Evolutionary conservation across 2,797 vertebrate species (phyloP), one percentile per base, ranked within the genome.

Genomic region (Anabacerthia variegaticeps): DNA sequence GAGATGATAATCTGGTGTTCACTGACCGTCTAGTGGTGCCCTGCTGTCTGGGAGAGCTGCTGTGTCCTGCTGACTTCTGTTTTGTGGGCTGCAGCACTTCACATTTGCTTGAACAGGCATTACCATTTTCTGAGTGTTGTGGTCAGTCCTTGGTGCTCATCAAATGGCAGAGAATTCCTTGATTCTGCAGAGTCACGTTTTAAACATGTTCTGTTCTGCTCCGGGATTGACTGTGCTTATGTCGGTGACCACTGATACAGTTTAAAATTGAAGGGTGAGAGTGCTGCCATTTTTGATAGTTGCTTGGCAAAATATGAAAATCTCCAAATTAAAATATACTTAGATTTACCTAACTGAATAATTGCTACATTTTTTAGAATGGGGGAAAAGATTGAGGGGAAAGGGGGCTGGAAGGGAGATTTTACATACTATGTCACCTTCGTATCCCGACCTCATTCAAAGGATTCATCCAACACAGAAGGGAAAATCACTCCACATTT

Each of bases 11-110:
- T 95, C 97, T 95, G 92, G 49, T 81, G 58, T 95, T 96, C 59
- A 21, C 91, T 97, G 97, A 92, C 95, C 96, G 94, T 93, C 28
- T 74, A 65, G 36, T 92, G 91, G 97, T 97, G 97, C 96, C 97
- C 95, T 78, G 54, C 59, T 95, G 97, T 95, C 97, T 97, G 92
- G 89, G 96, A 92, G 96, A 97, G 94, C 88, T 93, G 78, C 94
- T 85, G 88, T 62, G 1, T 78, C 59, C 66, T 73, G 5, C 92
- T 82, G 66, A 44, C 91, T 96, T 86, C 88, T 93, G 92, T 97
- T 94, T 63, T 93, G 94, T 93, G 86, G 93, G 87, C 93, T 93
- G 7, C 94, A 91, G 69, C 71, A 71, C 73, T 61, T 71, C 37
- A 43, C 56, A 21, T 86, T 90, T 59, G 24, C 71, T 86, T 63